phyloP scores from a whole-genome alignment of 1,140 invertebrate species.

The Diprion similis region DNA sequence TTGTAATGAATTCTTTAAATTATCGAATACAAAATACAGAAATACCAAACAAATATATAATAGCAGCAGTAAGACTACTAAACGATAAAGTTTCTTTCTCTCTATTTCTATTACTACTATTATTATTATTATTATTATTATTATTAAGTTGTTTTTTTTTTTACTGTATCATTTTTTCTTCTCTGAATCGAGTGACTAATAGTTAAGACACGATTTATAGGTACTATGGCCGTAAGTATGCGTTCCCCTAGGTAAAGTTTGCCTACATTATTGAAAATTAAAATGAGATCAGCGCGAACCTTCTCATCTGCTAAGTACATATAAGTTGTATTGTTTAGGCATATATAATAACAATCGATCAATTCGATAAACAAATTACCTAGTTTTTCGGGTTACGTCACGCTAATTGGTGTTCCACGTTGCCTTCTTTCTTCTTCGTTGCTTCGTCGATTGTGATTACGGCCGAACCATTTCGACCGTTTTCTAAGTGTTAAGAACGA shows the following conservation, averaged over 20 bases:
- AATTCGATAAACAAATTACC: slow-evolving; percentile 41
- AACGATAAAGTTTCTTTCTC: no score
- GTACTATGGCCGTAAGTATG: no score
- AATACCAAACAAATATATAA: no score
- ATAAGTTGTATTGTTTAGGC: neutral
- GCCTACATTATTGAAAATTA: neutral
- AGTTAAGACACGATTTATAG: no score
- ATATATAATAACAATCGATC: slow-evolving; percentile 22
- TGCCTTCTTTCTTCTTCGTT: slow-evolving; percentile 30
- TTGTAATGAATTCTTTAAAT: neutral
- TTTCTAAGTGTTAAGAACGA: slow-evolving; percentile 53
- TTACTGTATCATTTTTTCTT: no score
- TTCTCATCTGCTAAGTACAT: neutral
- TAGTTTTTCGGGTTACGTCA: slow-evolving; percentile 48
- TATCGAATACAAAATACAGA: no score
- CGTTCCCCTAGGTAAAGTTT: neutral
- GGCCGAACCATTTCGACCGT: slow-evolving; percentile 35
- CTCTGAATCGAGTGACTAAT: no score
- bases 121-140: no score
- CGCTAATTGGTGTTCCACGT: slow-evolving; percentile 39
- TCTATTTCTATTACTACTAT: no score
- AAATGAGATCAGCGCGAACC: neutral
- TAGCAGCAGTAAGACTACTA: no score
- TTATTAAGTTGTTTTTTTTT: no score
- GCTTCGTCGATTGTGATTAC: slow-evolving; percentile 18